These are phyloP conservation scores for Eudorcas thomsonii DNA, from an alignment of 2,113 vertebrate species.

Conservation along the genomic window DNA sequence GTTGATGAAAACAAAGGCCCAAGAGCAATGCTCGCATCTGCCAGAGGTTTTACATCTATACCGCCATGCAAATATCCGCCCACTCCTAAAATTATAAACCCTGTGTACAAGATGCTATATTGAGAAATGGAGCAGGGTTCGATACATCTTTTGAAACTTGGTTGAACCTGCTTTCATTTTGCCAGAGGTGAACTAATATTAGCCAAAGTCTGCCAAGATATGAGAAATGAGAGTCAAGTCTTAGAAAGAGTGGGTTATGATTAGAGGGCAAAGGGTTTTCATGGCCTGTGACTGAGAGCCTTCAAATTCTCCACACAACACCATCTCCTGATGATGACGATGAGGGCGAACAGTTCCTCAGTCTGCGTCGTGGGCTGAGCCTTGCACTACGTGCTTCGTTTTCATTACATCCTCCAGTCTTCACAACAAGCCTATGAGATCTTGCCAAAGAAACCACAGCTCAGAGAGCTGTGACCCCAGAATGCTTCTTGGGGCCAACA, in stretches of 20 bases:
- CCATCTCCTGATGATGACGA: not conserved
- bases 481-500: not conserved
- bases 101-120: not conserved
- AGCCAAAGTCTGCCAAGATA: constrained; percentile 6
- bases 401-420: not conserved
- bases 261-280: not conserved
- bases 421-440: not conserved
- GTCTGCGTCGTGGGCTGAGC: not conserved
- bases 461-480: not conserved
- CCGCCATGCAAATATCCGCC: not conserved
- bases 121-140: not conserved
- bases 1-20: constrained; percentile 38
- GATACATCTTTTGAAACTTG: constrained; percentile 32
- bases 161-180: constrained; percentile 37
- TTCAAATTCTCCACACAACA: not conserved
- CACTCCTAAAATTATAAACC: not conserved
- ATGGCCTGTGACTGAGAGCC: not conserved
- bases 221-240: constrained; percentile 1
- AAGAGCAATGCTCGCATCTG: constrained; percentile 42
- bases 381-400: not conserved
- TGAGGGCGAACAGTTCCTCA: not conserved
- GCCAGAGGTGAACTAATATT: constrained; percentile 3
- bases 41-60: constrained; percentile 54
- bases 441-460: not conserved
- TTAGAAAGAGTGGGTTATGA: not conserved